phyloP scores from a whole-genome alignment of 2,797 vertebrate genomes.

The Sebastolobus alascanus region DNA sequence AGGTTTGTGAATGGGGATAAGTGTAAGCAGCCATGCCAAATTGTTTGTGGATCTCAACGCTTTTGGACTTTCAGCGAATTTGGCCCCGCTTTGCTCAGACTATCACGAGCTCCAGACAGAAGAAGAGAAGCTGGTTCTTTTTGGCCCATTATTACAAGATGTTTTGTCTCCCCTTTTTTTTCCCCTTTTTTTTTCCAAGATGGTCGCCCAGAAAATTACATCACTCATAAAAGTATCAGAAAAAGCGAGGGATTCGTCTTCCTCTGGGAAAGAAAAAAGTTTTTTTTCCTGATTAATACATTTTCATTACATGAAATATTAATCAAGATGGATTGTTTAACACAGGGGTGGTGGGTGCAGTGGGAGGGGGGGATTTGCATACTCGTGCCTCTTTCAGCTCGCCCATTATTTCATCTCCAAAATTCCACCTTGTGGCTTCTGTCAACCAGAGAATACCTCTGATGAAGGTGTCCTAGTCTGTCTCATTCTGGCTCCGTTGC shows the following conservation, averaged over 20 bases:
- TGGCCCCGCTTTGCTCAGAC: constrained; percentile 80
- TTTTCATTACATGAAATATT: constrained; percentile 74
- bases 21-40: constrained; percentile 72
- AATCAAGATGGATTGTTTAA: constrained; percentile 76
- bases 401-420: constrained; percentile 77
- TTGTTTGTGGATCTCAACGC: constrained; percentile 76
- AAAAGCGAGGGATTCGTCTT: constrained; percentile 30
- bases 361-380: constrained; percentile 70
- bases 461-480: constrained; percentile 79
- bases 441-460: constrained; percentile 82
- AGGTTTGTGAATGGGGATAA: constrained; percentile 85
- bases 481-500: constrained; percentile 69
- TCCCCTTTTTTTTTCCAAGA: constrained; percentile 60
- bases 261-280: constrained; percentile 40
- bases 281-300: constrained; percentile 71
- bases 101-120: constrained; percentile 56
- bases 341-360: constrained; percentile 30
- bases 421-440: constrained; percentile 82
- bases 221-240: constrained; percentile 41
- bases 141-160: constrained; percentile 52
- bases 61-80: constrained; percentile 83
- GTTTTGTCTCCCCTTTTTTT: constrained; percentile 49
- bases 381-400: constrained; percentile 64
- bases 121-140: constrained; percentile 49
- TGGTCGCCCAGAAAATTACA: constrained; percentile 66